Percentiles rank a stretch among this genome's conserved stretches.
phyloP scores from a whole-genome alignment of 2,888 invertebrate genomes.

The Carpatolechia fugitivella region DNA sequence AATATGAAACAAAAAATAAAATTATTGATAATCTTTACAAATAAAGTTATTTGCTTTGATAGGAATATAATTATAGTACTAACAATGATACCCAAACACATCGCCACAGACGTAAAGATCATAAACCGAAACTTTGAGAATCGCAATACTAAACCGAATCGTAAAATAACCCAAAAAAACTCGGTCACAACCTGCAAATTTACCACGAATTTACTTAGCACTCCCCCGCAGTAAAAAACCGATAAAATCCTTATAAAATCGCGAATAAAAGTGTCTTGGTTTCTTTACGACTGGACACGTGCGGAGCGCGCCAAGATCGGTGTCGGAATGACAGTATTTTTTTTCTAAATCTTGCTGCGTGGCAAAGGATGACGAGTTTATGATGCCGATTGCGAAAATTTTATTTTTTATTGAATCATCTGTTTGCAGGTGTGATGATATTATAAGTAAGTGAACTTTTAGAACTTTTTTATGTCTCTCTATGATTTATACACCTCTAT shows the following conservation, averaged over 20 bases:
- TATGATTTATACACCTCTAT: too few relatives aligned
- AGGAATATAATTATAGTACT: too few relatives aligned
- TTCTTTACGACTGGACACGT: constrained; percentile 33
- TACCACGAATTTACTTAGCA: constrained; percentile 40
- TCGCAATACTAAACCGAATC: constrained; percentile 22
- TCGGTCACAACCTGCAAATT: constrained; percentile 30
- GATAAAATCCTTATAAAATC: constrained; percentile 37
- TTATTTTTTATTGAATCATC: constrained; percentile 1
- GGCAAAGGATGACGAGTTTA: constrained; percentile 4
- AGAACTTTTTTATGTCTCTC: too few relatives aligned
- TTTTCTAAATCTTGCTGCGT: constrained; percentile 5
- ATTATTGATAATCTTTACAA: too few relatives aligned
- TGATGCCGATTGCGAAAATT: constrained; percentile 11
- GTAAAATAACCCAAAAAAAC: constrained; percentile 28
- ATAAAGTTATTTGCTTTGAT: too few relatives aligned
- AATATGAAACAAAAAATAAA: too few relatives aligned
- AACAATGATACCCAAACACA: too few relatives aligned
- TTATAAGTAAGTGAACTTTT: too few relatives aligned
- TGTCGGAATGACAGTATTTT: constrained; percentile 3
- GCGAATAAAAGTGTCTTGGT: constrained; percentile 38
- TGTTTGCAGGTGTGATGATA: neutral
- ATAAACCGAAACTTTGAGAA: neutral
- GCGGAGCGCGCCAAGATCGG: neutral
- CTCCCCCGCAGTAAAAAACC: constrained; percentile 39
- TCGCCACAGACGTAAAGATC: neutral